Conservation (phyloP, 2,797 vertebrate species). For the Parambassis ranga region DNA sequence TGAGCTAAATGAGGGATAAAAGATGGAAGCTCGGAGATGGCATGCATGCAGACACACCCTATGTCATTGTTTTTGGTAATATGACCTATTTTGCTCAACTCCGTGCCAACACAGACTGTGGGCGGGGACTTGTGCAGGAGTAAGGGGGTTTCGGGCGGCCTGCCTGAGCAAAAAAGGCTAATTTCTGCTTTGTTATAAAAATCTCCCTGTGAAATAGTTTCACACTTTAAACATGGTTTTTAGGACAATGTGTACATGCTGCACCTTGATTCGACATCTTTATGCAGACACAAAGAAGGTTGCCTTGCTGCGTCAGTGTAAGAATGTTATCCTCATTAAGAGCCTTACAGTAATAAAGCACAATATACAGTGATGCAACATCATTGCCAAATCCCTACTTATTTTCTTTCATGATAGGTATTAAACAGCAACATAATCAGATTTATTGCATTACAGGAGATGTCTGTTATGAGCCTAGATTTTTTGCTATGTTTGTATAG, state of each 20-base stretch:
- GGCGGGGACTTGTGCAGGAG: slow-evolving; percentile 45
- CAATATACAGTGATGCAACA: not conserved
- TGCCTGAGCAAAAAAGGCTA: slow-evolving; percentile 18
- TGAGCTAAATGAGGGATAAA: slow-evolving; percentile 14
- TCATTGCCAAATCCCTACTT: not conserved
- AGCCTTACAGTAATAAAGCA: not conserved
- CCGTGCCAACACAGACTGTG: slow-evolving; percentile 31
- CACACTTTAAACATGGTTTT: not conserved
- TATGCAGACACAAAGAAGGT: slow-evolving; percentile 1
- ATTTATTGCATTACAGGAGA: slow-evolving; percentile 15
- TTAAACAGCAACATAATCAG: not conserved
- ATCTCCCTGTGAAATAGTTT: slow-evolving; percentile 1
- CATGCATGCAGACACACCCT: slow-evolving; percentile 45
- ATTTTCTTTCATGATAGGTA: not conserved
- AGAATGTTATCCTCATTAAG: slow-evolving; percentile 2
- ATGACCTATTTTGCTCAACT: slow-evolving; percentile 74
- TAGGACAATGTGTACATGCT: no score
- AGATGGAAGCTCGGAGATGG: slow-evolving; percentile 25
- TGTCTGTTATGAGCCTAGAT: not conserved
- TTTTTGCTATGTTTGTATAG: slow-evolving; percentile 3
- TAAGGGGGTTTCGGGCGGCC: slow-evolving; percentile 13
- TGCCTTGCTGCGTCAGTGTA: slow-evolving; percentile 17
- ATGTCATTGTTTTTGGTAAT: slow-evolving; percentile 71
- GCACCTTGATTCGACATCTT: not conserved
- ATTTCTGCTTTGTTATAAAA: slow-evolving; percentile 43